Evolutionary conservation across 2,797 vertebrate genomes (phyloP).

Genomic region (Choloepus didactylus): DNA sequence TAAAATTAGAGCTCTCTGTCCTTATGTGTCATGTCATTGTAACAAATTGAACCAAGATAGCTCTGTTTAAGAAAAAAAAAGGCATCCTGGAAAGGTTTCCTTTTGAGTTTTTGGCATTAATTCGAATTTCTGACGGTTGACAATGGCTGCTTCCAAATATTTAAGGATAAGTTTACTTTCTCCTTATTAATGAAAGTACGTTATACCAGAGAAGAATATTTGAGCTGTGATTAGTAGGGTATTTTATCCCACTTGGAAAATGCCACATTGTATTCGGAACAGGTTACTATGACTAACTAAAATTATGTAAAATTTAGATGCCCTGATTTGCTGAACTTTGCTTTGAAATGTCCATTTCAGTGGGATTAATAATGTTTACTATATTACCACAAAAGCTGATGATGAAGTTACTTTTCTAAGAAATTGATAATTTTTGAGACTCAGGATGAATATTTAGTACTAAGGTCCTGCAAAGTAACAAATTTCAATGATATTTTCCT

Average conservation of each 20-base stretch:
- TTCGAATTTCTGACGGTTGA: conserved; percentile 40
- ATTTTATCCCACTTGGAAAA: conserved; percentile 31
- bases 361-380: conserved; percentile 32
- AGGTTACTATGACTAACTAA: conserved; percentile 10
- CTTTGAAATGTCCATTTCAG: conserved; percentile 28
- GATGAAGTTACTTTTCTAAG: conserved; percentile 36
- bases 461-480: background rate
- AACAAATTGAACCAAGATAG: conserved; percentile 2
- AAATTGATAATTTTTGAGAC: conserved; percentile 11
- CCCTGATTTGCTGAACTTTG: conserved; percentile 40
- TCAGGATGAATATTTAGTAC: conserved; percentile 19
- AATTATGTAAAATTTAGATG: background rate
- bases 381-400: conserved; percentile 56
- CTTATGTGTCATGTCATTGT: background rate
- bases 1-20: background rate
- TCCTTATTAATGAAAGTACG: conserved; percentile 34
- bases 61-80: background rate
- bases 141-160: conserved; percentile 18
- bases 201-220: background rate
- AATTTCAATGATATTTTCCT: conserved; percentile 64
- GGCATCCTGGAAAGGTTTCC: conserved; percentile 18
- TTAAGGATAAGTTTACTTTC: conserved; percentile 48
- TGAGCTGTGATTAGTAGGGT: conserved; percentile 30
- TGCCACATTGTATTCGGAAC: background rate
- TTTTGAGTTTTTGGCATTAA: conserved; percentile 57